These are phyloP conservation scores for Papio anubis DNA, from an alignment of 2,113 vertebrate species.

Conservation along the genomic window DNA sequence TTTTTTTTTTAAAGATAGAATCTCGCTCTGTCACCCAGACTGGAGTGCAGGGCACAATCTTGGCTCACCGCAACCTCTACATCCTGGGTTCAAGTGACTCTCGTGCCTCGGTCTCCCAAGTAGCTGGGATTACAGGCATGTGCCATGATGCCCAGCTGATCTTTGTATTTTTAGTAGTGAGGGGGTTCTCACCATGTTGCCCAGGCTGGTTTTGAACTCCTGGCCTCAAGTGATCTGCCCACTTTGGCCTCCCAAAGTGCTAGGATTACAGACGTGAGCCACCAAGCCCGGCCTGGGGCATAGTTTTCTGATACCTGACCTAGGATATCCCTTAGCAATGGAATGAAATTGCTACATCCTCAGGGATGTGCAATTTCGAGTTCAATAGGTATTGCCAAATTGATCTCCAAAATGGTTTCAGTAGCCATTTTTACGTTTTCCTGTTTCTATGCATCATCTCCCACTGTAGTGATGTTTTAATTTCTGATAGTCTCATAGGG, in stretches of 20 bases:
- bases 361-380: background rate
- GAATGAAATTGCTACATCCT: background rate
- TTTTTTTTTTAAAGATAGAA: background rate
- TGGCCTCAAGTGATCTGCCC: background rate
- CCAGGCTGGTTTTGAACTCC: background rate
- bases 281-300: background rate
- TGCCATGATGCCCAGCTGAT: background rate
- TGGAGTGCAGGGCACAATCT: background rate
- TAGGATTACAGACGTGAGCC: background rate
- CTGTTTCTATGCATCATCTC: background rate
- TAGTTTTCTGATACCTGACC: background rate
- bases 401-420: background rate
- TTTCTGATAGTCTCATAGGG: background rate
- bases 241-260: background rate
- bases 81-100: background rate
- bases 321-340: background rate
- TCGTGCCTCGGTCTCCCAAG: background rate
- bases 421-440: background rate
- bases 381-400: conserved; percentile 18
- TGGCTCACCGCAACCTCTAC: background rate
- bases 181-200: background rate
- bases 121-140: background rate
- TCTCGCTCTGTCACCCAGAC: background rate
- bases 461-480: background rate
- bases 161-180: background rate